These are phyloP conservation scores for Proteles cristata DNA, from an alignment of 2,113 vertebrate species.

Conservation along the genomic window DNA sequence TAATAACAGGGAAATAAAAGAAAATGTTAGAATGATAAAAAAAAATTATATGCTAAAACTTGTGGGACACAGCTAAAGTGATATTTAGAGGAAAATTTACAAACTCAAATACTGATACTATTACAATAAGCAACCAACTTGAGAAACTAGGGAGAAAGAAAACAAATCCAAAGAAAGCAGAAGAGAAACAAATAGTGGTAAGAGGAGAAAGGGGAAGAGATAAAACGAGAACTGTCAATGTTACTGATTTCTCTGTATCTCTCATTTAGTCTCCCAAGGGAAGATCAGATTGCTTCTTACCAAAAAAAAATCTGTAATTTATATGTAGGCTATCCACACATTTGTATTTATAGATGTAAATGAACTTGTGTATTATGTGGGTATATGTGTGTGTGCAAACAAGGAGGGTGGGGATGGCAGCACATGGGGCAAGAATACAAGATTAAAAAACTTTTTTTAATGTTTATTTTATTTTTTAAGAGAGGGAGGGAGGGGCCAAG, in stretches of 20 bases:
- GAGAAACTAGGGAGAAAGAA: not conserved
- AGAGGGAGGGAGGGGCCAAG: too few species aligned
- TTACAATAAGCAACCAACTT: not conserved
- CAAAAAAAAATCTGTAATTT: not conserved
- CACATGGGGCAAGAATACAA: not conserved
- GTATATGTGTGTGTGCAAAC: not conserved
- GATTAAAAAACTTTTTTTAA: too few species aligned
- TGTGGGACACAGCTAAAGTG: not conserved
- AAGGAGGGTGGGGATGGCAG: not conserved
- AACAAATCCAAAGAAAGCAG: not conserved
- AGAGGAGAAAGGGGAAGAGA: not conserved
- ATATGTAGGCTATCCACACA: not conserved
- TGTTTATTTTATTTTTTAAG: too few species aligned
- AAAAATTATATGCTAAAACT: not conserved
- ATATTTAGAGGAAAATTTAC: not conserved
- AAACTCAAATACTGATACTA: conserved; percentile 2
- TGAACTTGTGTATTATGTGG: not conserved
- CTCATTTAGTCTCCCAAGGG: conserved; percentile 3
- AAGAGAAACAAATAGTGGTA: not conserved
- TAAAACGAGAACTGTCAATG: not conserved
- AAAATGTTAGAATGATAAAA: conserved; percentile 6
- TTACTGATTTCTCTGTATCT: not conserved
- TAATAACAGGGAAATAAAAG: not conserved
- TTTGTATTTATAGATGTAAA: not conserved
- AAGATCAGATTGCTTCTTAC: not conserved